Base-by-base conservation (phyloP, 2,888 invertebrate species). In the Eubasilissa splendida region DNA sequence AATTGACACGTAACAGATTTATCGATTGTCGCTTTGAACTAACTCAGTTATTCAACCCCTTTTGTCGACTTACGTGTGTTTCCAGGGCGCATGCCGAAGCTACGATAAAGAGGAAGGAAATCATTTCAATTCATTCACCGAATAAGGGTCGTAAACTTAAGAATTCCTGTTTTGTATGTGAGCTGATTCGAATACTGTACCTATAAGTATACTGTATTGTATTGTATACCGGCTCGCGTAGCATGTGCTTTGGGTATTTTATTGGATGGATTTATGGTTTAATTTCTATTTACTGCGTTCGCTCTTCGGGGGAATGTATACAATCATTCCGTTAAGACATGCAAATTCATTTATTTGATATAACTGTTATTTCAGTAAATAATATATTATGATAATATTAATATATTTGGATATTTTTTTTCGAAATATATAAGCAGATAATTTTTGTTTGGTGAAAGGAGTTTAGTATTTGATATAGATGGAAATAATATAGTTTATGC, bases 1-100 rank as follows among this genome's bases (percentile, higher is more conserved):
- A 82, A 82, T 82, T 80, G 82, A 80, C 80, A 82, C 82, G 82
- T 80, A 78, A 60, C 68, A 66, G 79, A 79, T 80, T 80, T 80
- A 80, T 80, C 75, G 82, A 82, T 82, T 80, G 80, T 80, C 78
- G 73, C 73, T 52, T 80, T 80, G 63, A 63, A 78, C 71, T 54
- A 63, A 63, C 78, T 60, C 73, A 50, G 71, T 60, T 56, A 65
- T 54, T 76, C 76, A 56, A 58, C 58, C 77, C 68, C 70, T 50
- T 52, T 73, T 73, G 71, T 12, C n/a, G 63, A 78, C 60, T 60
- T 78, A 71, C 71, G 70, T 78, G 59, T 78, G 78, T 78, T 71
- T 78, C 60, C 70, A 66, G 70, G 50, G 77, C 66, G 58, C 65
- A 68, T 77, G 58, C 77, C 60, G 42, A 42, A 42, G 42, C 42